Base-by-base conservation (phyloP, 2,113 vertebrate genomes). In the Enhydra lutris region DNA sequence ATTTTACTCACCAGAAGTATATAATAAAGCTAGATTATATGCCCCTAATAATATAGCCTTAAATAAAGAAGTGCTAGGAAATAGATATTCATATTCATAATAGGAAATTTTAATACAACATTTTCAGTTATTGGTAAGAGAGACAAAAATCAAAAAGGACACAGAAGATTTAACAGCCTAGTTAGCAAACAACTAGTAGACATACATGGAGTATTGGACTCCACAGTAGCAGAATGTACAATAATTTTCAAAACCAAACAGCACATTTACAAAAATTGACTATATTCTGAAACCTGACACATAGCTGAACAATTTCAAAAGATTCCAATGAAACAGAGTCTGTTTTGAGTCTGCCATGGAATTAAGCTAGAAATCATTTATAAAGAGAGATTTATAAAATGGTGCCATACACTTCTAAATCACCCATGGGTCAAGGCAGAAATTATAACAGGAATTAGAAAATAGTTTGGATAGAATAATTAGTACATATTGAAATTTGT, bases 311-410 rank as follows among this genome's bases (percentile, higher is more conserved):
- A 79, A 80, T 63, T 65, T 87, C 31, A 65, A 81, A 74, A 82
- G 47, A 55, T 57, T 59, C 36, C 21, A 6, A 88, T 74, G 15
- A 34, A 74, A 78, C 1, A 31, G 52, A 42, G 2, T 55, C 31
- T 57, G 20, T 87, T 82, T 39, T 76, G 47, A 39, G 34, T 94
- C 23, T 4, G 45, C 63, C 34, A 2, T 26, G 20, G n/a, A 74
- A 94, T 86, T 39, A 96, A 94, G 45, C 15, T 96, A 86, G 55
- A 91, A 86, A 55, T 73, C 26, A 86, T 12, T 80, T 94, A 47
- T 78, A 55, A 73, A 73, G n/a, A 86, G 4, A 36, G 63, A 71
- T 61, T 63, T 86, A 81, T 47, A 65, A 80, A 74, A 69, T 36
- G 59, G 26, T 79, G 52, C 9, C 36, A 9, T 47, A 67, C 63